phyloP scores from a whole-genome alignment of 1,140 invertebrate species.

The Tetramorium alpestre region DNA sequence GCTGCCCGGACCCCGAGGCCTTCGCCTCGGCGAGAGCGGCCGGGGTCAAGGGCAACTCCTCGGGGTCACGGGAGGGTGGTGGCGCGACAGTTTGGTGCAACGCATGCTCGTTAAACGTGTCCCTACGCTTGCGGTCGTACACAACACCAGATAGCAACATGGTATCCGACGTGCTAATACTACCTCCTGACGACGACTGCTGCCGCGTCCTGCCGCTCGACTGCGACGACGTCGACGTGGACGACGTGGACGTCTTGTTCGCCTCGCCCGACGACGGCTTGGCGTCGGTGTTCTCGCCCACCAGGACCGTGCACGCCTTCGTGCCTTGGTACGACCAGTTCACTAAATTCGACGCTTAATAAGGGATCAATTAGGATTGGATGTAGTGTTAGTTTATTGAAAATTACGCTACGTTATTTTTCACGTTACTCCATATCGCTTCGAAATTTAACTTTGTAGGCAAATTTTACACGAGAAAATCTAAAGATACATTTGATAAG shows the following conservation, averaged over 20 bases:
- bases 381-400: constrained; percentile 10
- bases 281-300: constrained; percentile 90
- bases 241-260: constrained; percentile 87
- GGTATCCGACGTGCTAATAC: constrained; percentile 84
- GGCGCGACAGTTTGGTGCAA: constrained; percentile 71
- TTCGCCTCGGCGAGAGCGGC: not conserved
- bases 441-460: not conserved
- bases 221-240: constrained; percentile 87
- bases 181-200: constrained; percentile 88
- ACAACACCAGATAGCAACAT: constrained; percentile 75
- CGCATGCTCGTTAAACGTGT: constrained; percentile 88
- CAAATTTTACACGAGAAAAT: not conserved
- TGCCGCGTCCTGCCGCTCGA: constrained; percentile 85
- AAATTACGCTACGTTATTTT: not conserved
- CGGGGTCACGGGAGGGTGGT: constrained; percentile 31
- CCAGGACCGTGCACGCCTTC: constrained; percentile 93
- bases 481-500: not conserved
- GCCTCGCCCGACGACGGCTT: constrained; percentile 87
- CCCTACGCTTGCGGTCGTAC: constrained; percentile 88
- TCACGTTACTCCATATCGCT: not conserved
- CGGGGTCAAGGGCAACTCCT: constrained; percentile 31
- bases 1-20: constrained; percentile 26
- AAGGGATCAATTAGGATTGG: constrained; percentile 31
- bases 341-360: constrained; percentile 90
- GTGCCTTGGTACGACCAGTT: constrained; percentile 93